A percentile compares a stretch with the other conserved stretches of the same genome.
These are phyloP conservation scores for Lichenostomus cassidix DNA, from an alignment of 2,113 vertebrate genomes.

Conservation along the genomic window DNA sequence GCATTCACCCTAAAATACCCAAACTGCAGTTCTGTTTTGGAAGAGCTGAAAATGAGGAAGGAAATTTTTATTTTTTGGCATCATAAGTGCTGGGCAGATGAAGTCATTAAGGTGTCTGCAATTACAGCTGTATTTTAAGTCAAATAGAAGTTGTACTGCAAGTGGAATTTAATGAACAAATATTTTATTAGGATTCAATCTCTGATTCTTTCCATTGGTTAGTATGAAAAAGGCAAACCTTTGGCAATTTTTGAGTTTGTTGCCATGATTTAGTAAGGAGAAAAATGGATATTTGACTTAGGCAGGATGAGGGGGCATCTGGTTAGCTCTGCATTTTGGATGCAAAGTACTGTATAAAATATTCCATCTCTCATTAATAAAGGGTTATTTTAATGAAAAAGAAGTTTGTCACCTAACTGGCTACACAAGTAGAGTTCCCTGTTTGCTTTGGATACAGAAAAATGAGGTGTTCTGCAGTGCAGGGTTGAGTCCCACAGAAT, in stretches of 20 bases:
- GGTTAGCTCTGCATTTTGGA: background rate
- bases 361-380: background rate
- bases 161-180: background rate
- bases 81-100: background rate
- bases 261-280: background rate
- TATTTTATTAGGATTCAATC: background rate
- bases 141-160: background rate
- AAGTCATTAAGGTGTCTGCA: background rate
- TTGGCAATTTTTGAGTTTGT: background rate
- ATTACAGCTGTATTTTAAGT: background rate
- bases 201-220: background rate
- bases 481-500: background rate
- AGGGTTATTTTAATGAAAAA: background rate
- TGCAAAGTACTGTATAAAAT: background rate
- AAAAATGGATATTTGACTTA: background rate
- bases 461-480: background rate
- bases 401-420: conserved; percentile 1
- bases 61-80: background rate
- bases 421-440: background rate
- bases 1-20: background rate
- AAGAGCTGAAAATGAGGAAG: background rate
- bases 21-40: background rate
- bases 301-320: background rate
- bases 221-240: background rate
- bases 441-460: background rate